Evolutionary conservation across 2,888 invertebrate species (phyloP), one percentile per base, ranked within the genome.

Genomic region (Dromius quadrimaculatus): DNA sequence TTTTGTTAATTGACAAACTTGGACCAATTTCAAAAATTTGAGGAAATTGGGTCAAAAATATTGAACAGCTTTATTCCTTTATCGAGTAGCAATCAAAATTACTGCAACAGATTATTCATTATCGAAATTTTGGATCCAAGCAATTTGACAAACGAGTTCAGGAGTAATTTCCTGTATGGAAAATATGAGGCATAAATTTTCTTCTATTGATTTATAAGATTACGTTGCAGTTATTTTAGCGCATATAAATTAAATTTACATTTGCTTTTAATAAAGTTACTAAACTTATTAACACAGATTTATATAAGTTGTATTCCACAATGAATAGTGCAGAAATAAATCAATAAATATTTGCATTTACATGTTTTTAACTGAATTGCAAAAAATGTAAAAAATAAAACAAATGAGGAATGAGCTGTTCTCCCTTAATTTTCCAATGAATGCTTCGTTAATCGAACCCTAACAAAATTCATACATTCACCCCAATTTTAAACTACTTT

Each of bases 151-250:
- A 47, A 47, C 11, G 47, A 22, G 47, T 22, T 22, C 22, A 23
- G 22, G 19, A 13, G 11, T 47, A 20, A 47, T 47, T 47, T 47
- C 47, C 47, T 20, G 20, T 22, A 47, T 45, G 43, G 5, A n/a
- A n/a, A n/a, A n/a, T n/a, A n/a, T n/a, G n/a, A 43, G 22, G 47
- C 47, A 47, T 47, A 47, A 47, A 23, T 47, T n/a, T 47, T 47
- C 47, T 47, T 47, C n/a, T 47, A 47, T 47, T 13, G 47, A 47
- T 47, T 47, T 15, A 15, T 43, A n/a, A n/a, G n/a, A n/a, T n/a
- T n/a, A n/a, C n/a, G 19, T 43, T 43, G 43, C 43, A 43, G 43
- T 17, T n/a, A n/a, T n/a, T n/a, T n/a, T n/a, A n/a, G n/a, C n/a
- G n/a, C 15, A 15, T 13, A 38, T 38, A 38, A 38, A 38, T 38